Evolutionary conservation across 2,888 invertebrate species (phyloP), one percentile per base, ranked within the genome.

Genomic region (Tenthredo livida): DNA sequence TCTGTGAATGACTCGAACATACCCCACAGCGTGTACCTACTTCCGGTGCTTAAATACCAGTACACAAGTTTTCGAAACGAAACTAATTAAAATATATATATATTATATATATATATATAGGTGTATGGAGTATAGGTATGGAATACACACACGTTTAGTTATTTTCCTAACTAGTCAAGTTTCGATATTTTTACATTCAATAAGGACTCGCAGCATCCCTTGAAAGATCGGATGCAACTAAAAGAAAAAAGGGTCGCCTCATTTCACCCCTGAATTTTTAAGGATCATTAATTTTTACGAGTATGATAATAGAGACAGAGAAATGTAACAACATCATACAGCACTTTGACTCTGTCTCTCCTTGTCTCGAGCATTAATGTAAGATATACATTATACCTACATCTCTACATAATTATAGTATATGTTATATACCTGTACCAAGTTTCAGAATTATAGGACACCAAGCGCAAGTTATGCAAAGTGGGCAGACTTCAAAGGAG

Each of bases 1-100:
- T 80, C 37, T 40, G 58, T 61, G 80, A 80, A 80, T 80, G 50
- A 80, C 80, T 80, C 40, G 40, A 80, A 54, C 29, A 61, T 40
- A 61, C 80, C 40, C n/a, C 15, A 12, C 15, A 33, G 29, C 40
- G 80, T 80, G 58, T 54, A 17, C 50, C 50, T 80, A 80, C 80
- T 61, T 61, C n/a, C 40, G 40, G 80, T 58, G 61, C 33, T 40
- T 61, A 4, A 58, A 61, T 61, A 80, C 40, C 61, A n/a, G 4
- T 43, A 25, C 4, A 21, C 43, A 21, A 73, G 21, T 54, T 77
- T 33, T 17, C 15, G 5, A 77, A 77, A 77, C 17, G 50, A 77
- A 77, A 47, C 77, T 77, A 77, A 77, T 50, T 77, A 77, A 77
- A 77, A 77, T 50, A 10, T 67, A 67, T 33, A 33, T 25, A 15